Conservation (phyloP, 2,113 vertebrate genomes). For the Saccopteryx leptura region DNA sequence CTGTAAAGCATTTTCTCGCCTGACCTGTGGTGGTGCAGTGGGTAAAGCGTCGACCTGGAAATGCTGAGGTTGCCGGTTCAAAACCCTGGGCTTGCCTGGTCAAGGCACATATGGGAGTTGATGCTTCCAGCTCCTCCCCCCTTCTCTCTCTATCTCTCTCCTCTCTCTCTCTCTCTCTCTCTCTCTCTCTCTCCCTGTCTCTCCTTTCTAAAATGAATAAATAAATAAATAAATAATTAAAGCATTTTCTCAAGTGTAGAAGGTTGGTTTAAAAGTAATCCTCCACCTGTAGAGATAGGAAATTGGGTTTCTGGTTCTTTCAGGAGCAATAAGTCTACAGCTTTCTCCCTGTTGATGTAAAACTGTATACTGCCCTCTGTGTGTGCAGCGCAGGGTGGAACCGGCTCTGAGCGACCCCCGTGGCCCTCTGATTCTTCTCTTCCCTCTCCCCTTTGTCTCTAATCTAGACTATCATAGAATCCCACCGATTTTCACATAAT, state of each 20-base stretch:
- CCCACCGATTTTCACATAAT: conserved; percentile 21
- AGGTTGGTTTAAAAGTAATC: not conserved
- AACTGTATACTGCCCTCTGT: not conserved
- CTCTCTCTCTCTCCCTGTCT: no score
- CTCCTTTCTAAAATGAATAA: no score
- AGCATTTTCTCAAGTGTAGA: not conserved
- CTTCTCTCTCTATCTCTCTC: no score
- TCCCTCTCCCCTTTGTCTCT: not conserved
- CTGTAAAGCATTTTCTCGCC: not conserved
- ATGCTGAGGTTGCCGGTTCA: no score
- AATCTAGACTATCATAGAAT: not conserved
- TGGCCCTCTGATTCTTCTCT: not conserved
- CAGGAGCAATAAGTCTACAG: not conserved
- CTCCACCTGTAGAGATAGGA: not conserved
- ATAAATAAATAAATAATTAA: no score
- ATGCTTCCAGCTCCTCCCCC: no score
- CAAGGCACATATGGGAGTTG: no score
- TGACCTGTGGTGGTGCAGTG: no score
- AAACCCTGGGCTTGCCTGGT: no score
- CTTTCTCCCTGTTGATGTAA: not conserved
- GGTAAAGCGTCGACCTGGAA: no score
- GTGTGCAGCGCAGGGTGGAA: not conserved
- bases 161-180: no score
- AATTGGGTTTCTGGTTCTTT: conserved; percentile 31
- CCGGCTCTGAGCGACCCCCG: not conserved